phyloP scores from a whole-genome alignment of 2,113 vertebrate genomes.

The Paedocypris sp. region DNA sequence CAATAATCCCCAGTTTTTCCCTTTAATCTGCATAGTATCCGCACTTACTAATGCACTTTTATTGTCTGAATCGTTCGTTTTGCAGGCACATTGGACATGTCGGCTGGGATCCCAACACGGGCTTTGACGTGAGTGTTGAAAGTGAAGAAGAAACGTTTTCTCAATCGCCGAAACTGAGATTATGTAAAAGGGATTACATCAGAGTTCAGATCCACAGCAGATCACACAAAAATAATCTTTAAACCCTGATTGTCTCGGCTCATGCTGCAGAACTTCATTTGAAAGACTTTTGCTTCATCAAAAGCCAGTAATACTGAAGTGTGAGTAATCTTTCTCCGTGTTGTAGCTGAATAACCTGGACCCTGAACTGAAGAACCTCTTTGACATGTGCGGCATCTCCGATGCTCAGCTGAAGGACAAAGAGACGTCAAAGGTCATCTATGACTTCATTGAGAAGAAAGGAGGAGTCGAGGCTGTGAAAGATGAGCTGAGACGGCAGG shows the following conservation, averaged over 20 bases:
- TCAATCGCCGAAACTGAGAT: background rate
- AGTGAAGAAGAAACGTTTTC: too few species aligned
- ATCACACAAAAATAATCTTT: too few species aligned
- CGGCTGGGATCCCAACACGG: constrained; percentile 98
- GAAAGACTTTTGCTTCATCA: too few species aligned
- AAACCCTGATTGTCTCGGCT: too few species aligned
- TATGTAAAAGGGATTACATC: constrained; percentile 12
- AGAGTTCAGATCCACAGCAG: too few species aligned
- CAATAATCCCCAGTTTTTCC: too few species aligned
- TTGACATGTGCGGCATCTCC: constrained; percentile 94
- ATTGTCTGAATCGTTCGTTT: background rate
- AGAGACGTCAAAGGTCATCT: constrained; percentile 97
- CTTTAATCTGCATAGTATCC: background rate
- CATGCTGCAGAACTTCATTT: too few species aligned
- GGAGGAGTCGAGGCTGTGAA: constrained; percentile 97
- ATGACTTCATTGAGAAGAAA: constrained; percentile 96
- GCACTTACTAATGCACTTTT: background rate
- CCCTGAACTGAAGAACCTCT: constrained; percentile 93
- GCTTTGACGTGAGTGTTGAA: constrained; percentile 96
- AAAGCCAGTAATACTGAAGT: too few species aligned
- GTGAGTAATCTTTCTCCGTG: background rate
- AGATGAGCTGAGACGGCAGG: constrained; percentile 89
- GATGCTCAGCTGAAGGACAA: constrained; percentile 94
- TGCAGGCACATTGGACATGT: constrained; percentile 91
- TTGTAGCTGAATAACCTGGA: constrained; percentile 89